Base-by-base conservation (phyloP, 2,113 vertebrate species). In the Leucosticte australis region DNA sequence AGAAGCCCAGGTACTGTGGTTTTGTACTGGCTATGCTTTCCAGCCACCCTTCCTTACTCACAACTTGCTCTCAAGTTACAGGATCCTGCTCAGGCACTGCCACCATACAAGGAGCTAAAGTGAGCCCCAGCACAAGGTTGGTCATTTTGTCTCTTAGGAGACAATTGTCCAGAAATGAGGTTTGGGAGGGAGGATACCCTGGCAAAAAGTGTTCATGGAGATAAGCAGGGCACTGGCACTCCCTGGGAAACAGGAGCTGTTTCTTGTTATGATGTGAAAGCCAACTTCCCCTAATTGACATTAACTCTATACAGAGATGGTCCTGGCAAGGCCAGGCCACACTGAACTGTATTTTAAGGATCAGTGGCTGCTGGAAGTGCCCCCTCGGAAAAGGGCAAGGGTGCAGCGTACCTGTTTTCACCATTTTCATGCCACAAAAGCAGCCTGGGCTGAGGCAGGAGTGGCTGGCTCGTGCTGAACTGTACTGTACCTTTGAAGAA, bases 401-500 rank as follows among this genome's bases (percentile, higher is more conserved):
- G 35, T 27, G 55, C n/a, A 74, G 63, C 0, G 0, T 24, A 28
- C 35, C 64, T 35, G 8, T 31, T 63, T 50, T 35, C 70, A 63
- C 28, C 33, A 26, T 8, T 30, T n/a, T 18, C 42, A 18, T 7
- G 31, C 53, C 41, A 5, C 4, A 41, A 33, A 35, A 52, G 46
- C 42, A 41, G 46, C 21, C 23, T 21, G 65, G 49, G 13, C 30
- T 4, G 44, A 67, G 64, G 67, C 21, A 70, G 63, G 49, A 31
- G 27, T n/a, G 39, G 15, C 21, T 79, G 55, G 65, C 26, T 55
- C 2, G 3, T 5, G 4, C 41, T 35, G 49, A 60, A 7, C 44
- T 41, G 39, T 55, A 57, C 64, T 33, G 73, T 98, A 99, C 99
- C 99, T 99, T 99, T 99, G 96, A 99, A 99, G 97, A 99, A 99